Conservation (phyloP, 1,140 invertebrate species). For the Anoplolepis gracilipes region DNA sequence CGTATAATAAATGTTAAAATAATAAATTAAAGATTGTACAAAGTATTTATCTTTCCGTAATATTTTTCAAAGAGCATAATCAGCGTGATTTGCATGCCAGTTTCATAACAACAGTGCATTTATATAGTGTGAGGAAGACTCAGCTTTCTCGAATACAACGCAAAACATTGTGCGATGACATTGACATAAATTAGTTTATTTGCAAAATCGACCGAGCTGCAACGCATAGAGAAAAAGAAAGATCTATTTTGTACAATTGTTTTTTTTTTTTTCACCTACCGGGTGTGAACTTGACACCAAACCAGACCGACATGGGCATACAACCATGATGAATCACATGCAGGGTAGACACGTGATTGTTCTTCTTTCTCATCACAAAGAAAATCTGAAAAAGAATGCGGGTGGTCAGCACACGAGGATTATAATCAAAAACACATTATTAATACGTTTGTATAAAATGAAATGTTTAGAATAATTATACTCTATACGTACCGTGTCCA, state of each 20-base stretch:
- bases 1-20: neutral
- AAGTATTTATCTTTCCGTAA: neutral
- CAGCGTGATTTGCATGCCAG: neutral
- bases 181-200: conserved; percentile 25
- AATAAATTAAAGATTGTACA: neutral
- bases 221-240: conserved; percentile 4
- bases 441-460: neutral
- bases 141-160: neutral
- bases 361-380: conserved; percentile 97
- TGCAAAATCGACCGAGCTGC: neutral
- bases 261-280: conserved; percentile 84
- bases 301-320: conserved; percentile 99
- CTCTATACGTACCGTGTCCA: conserved; percentile 94
- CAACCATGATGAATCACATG: conserved; percentile 98
- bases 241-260: too few relatives aligned
- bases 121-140: neutral
- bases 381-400: conserved; percentile 90
- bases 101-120: neutral
- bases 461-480: neutral
- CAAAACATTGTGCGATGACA: neutral
- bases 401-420: neutral
- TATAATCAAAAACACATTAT: neutral
- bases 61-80: neutral
- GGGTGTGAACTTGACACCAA: conserved; percentile 97
- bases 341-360: conserved; percentile 95